Evolutionary conservation across 2,888 invertebrate species (phyloP).

Genomic region (Acrobasis suavella): DNA sequence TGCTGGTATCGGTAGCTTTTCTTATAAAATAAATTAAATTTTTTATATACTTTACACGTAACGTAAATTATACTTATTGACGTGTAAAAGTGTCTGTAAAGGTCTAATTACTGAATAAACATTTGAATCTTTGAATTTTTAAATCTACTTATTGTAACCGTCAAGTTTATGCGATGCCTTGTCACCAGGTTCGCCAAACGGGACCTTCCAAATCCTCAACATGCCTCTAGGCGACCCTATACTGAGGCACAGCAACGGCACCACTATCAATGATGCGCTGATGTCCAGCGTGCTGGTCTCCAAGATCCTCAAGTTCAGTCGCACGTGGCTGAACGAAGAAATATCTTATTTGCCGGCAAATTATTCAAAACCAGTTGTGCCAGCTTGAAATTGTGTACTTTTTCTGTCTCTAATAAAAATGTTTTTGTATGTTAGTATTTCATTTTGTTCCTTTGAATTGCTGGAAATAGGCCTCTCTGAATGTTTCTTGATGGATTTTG

Average conservation of each 20-base stretch:
- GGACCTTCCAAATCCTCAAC: slow-evolving; percentile 43
- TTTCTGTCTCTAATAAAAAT: too few relatives aligned
- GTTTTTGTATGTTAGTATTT: too few relatives aligned
- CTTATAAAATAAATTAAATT: too few relatives aligned
- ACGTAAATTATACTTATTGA: too few relatives aligned
- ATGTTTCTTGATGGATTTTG: too few relatives aligned
- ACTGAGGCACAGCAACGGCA: slow-evolving; percentile 37
- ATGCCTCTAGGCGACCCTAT: slow-evolving; percentile 35
- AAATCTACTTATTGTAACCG: not conserved
- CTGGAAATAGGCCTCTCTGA: too few relatives aligned
- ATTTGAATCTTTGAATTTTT: too few relatives aligned
- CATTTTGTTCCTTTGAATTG: too few relatives aligned
- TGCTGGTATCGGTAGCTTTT: too few relatives aligned
- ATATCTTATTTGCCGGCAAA: slow-evolving; percentile 16
- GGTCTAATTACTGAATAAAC: too few relatives aligned
- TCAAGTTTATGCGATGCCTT: not conserved
- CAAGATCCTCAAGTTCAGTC: slow-evolving; percentile 48
- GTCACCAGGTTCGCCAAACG: slow-evolving; percentile 45
- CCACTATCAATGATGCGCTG: slow-evolving; percentile 55
- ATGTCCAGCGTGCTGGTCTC: slow-evolving; percentile 47
- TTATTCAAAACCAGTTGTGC: not conserved
- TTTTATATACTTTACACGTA: too few relatives aligned
- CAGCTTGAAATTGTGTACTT: not conserved
- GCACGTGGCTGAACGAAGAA: slow-evolving; percentile 39
- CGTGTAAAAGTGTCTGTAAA: too few relatives aligned